phyloP scores from a whole-genome alignment of 2,113 vertebrate species.

The Morphnarchus princeps region DNA sequence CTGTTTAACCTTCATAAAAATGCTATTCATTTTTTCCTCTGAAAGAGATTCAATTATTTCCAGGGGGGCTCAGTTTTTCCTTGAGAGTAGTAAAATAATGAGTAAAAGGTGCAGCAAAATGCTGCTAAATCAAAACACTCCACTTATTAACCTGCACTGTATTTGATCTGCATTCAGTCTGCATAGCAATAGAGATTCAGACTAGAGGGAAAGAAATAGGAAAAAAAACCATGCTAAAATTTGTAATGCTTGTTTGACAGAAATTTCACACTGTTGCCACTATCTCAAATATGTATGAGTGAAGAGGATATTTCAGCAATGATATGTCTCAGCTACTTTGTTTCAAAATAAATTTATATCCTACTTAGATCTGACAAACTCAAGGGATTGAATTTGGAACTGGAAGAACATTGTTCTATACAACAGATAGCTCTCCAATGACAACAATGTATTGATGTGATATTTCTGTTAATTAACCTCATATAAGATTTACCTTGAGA shows the following conservation, averaged over 20 bases:
- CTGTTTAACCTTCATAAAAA: not conserved
- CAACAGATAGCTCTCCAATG: not conserved
- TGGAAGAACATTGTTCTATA: not conserved
- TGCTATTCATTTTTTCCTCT: not conserved
- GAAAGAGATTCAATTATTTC: not conserved
- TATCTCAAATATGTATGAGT: not conserved
- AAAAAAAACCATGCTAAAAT: not conserved
- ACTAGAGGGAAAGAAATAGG: not conserved
- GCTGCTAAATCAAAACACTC: not conserved
- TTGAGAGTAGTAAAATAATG: not conserved
- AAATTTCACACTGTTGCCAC: not conserved
- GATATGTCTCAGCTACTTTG: not conserved
- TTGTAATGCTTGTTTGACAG: not conserved
- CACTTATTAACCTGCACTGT: not conserved
- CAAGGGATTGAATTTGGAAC: not conserved
- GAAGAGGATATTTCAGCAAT: not conserved
- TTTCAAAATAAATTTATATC: not conserved
- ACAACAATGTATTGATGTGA: not conserved
- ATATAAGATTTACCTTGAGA: not conserved
- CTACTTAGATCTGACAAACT: not conserved
- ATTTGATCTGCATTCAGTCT: not conserved
- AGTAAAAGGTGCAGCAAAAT: not conserved
- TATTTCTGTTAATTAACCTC: constrained; percentile 22
- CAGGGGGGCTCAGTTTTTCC: not conserved
- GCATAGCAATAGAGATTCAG: not conserved